A percentile compares a stretch with the other conserved stretches of the same genome.
Conservation (phyloP, 64 coral and sea anemone genomes). For the Pocillopora damicornis region DNA sequence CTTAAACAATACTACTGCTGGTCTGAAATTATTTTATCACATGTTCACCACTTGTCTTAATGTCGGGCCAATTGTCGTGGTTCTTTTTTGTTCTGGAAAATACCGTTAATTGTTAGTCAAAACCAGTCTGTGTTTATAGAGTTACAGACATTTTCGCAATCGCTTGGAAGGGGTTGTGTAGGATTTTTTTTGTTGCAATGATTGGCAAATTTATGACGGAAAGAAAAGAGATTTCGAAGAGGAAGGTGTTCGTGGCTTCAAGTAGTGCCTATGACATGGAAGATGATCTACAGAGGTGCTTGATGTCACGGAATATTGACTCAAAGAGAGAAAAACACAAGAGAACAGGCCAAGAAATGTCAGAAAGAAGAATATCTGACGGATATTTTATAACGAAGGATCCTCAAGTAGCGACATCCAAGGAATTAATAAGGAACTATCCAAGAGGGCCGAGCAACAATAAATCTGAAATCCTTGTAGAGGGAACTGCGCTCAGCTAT, state of each 20-base stretch:
- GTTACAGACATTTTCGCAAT: background rate
- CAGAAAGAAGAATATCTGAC: background rate
- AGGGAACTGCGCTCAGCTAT: slow-evolving; percentile 3
- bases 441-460: background rate
- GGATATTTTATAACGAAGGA: background rate
- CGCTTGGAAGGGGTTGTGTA: background rate
- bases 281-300: background rate
- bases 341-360: background rate
- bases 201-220: background rate
- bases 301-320: slow-evolving; percentile 6
- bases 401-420: background rate
- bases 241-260: background rate
- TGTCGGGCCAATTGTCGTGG: background rate
- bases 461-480: slow-evolving; percentile 1
- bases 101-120: background rate
- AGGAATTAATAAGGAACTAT: background rate
- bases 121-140: background rate
- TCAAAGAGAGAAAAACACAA: background rate
- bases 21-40: background rate
- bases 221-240: background rate
- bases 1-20: background rate
- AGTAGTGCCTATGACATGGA: background rate
- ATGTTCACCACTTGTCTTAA: slow-evolving; percentile 7
- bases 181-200: background rate
- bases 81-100: background rate